Evolutionary conservation across 2,113 vertebrate species (phyloP).

Genomic region (Anarrhichthys ocellatus): DNA sequence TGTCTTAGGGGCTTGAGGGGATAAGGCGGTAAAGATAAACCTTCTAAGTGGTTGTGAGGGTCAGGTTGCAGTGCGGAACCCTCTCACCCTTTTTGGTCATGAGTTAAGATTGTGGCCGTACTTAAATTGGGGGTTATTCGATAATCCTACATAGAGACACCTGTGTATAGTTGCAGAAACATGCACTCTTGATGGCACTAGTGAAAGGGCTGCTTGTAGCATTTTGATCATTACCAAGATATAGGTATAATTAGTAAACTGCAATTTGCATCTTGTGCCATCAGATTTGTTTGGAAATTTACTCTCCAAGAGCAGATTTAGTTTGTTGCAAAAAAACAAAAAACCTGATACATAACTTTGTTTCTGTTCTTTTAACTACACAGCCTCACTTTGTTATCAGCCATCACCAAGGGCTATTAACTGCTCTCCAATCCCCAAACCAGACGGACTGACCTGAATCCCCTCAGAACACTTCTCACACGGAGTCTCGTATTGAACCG

Average conservation of each 20-base stretch:
- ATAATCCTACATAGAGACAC: constrained; percentile 11
- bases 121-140: constrained; percentile 42
- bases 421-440: constrained; percentile 23
- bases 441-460: not conserved
- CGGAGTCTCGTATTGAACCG: not conserved
- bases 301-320: not conserved
- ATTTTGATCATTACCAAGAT: constrained; percentile 14
- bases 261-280: not conserved
- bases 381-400: constrained; percentile 6
- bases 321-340: not conserved
- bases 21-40: constrained; percentile 90
- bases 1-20: constrained; percentile 91
- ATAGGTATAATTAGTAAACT: not conserved
- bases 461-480: not conserved
- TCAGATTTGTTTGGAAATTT: not conserved
- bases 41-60: constrained; percentile 44
- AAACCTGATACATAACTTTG: not conserved
- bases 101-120: constrained; percentile 15
- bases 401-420: constrained; percentile 25
- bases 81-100: not conserved
- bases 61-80: constrained; percentile 2
- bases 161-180: not conserved
- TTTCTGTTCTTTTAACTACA: constrained; percentile 3
- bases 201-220: constrained; percentile 24
- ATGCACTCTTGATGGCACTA: not conserved